Percentiles rank a stretch among this genome's conserved stretches.
Conservation (phyloP, 2,888 invertebrate genomes). For the Alviniconcha strummeri region DNA sequence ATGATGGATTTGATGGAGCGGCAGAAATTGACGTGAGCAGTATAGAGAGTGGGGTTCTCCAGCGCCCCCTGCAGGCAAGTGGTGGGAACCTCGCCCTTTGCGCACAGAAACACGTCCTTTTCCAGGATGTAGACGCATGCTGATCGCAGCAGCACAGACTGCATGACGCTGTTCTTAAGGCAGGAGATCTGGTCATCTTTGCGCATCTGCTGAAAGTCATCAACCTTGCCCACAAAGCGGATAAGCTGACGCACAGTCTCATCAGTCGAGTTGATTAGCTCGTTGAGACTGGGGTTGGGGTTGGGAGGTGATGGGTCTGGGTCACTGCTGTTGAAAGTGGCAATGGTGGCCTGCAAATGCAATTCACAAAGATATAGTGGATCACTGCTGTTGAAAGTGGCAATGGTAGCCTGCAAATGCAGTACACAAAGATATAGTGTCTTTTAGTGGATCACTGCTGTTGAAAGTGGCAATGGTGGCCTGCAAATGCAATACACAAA, state of each 20-base stretch:
- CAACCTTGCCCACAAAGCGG: constrained; percentile 78
- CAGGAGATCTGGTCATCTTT: constrained; percentile 94
- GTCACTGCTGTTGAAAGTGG: constrained; percentile 17
- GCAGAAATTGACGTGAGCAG: constrained; percentile 69
- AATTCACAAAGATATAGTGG: not conserved
- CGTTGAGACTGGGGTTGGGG: constrained; percentile 74
- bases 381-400: constrained; percentile 18
- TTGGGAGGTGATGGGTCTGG: constrained; percentile 11
- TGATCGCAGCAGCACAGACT: constrained; percentile 87
- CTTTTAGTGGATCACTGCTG: not conserved
- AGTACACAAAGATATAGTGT: too few relatives aligned
- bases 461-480: constrained; percentile 28
- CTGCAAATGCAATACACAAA: too few relatives aligned
- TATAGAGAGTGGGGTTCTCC: constrained; percentile 68
- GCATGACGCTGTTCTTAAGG: constrained; percentile 81
- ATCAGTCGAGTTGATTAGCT: constrained; percentile 81
- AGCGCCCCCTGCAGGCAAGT: constrained; percentile 93
- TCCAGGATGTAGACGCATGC: constrained; percentile 93
- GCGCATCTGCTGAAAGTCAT: constrained; percentile 92
- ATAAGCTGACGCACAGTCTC: constrained; percentile 88
- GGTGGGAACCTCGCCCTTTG: constrained; percentile 83
- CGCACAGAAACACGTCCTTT: constrained; percentile 88
- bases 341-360: constrained; percentile 27
- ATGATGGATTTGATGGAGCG: constrained; percentile 66
- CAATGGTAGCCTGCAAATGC: constrained; percentile 27